phyloP scores from a whole-genome alignment of 2,113 vertebrate species.

The Silurus glanis region DNA sequence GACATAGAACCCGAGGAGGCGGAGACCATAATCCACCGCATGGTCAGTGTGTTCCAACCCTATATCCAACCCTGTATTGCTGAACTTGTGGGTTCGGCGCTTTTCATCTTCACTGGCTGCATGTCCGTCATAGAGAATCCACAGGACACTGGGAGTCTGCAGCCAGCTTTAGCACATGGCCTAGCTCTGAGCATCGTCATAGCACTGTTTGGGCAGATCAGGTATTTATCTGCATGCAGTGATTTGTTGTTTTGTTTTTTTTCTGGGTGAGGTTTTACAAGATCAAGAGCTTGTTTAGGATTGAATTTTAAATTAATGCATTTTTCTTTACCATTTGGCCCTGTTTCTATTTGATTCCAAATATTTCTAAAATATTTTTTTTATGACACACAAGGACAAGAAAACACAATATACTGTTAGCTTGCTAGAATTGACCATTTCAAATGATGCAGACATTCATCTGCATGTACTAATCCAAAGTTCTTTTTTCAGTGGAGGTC shows the following conservation, averaged over 20 bases:
- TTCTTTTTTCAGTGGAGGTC: conserved; percentile 75
- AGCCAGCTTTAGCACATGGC: conserved; percentile 84
- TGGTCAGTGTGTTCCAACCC: conserved; percentile 60
- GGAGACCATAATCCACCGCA: neutral
- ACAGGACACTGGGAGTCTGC: conserved; percentile 59
- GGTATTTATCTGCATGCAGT: conserved; percentile 66
- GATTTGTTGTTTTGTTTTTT: neutral
- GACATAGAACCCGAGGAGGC: conserved; percentile 26
- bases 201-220: conserved; percentile 76
- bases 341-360: neutral
- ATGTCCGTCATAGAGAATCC: conserved; percentile 72
- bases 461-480: neutral
- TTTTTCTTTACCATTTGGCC: neutral
- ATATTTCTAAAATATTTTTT: neutral
- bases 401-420: neutral
- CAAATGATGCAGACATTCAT: neutral
- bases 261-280: neutral
- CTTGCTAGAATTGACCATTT: neutral
- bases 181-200: conserved; percentile 75
- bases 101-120: conserved; percentile 85
- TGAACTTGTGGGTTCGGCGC: conserved; percentile 77
- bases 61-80: conserved; percentile 80
- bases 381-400: neutral
- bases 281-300: neutral
- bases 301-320: neutral